Evolutionary conservation across 2,113 vertebrate genomes (phyloP).

Genomic region (Xenopus tropicalis): UCB_Xtro_10.0 CM004443.2:143361501-143362000

Average conservation of each 20-base stretch:
- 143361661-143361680: not conserved
- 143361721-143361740: constrained; percentile 1
- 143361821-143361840: not conserved
- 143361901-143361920: not conserved
- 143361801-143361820: not conserved
- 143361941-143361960: not conserved
- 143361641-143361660: not conserved
- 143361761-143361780: constrained; percentile 13
- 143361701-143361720: constrained; percentile 6
- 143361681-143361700: not conserved
- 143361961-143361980: not conserved
- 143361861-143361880: not conserved
- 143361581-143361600: constrained; percentile 27
- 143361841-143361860: not conserved
- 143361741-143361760: constrained; percentile 6
- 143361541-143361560: not conserved
- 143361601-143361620: constrained; percentile 41
- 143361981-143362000: not conserved
- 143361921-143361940: not conserved
- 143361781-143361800: not conserved
- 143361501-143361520: not conserved
- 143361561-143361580: not conserved
- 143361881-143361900: not conserved
- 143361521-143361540: not conserved
- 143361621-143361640: constrained; percentile 36